A percentile compares a stretch with the other conserved stretches of the same genome.
phyloP scores from a whole-genome alignment of 1,140 invertebrate species.

The Oscheius sp. region DNA sequence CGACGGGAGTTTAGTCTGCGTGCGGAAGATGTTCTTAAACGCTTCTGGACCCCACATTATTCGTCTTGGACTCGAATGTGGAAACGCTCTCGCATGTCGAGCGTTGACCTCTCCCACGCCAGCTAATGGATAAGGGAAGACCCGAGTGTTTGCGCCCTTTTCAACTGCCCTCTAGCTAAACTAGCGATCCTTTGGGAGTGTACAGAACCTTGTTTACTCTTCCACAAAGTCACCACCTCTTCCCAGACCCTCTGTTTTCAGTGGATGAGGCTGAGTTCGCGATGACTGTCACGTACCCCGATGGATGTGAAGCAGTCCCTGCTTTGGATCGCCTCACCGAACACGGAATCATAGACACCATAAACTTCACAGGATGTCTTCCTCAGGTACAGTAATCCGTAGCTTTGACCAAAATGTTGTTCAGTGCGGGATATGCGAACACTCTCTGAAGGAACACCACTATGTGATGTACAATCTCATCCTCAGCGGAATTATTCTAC shows the following conservation, averaged over 20 bases:
- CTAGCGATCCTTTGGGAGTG: no score
- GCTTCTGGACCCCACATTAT: no score
- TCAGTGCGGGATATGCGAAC: slow-evolving; percentile 47
- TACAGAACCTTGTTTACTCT: not conserved
- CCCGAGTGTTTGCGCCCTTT: no score
- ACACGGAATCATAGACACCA: not conserved
- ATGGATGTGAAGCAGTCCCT: not conserved
- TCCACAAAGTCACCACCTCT: not conserved
- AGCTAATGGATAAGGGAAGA: no score
- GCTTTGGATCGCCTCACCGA: not conserved
- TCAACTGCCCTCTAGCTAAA: no score
- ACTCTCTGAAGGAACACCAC: slow-evolving; percentile 38
- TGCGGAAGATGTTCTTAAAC: no score
- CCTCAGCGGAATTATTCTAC: slow-evolving; percentile 51
- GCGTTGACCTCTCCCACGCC: no score
- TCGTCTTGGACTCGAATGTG: no score
- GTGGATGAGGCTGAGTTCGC: slow-evolving; percentile 1
- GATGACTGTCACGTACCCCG: not conserved
- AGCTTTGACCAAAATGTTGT: slow-evolving; percentile 1
- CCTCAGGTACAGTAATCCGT: not conserved
- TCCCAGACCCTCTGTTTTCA: not conserved
- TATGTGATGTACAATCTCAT: slow-evolving; percentile 52
- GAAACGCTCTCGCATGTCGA: no score
- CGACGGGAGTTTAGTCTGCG: not conserved
- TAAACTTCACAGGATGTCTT: slow-evolving; percentile 12